These are phyloP conservation scores for Tromatobia lineatoria DNA, from an alignment of 2,888 invertebrate species.

Conservation along the genomic window DNA sequence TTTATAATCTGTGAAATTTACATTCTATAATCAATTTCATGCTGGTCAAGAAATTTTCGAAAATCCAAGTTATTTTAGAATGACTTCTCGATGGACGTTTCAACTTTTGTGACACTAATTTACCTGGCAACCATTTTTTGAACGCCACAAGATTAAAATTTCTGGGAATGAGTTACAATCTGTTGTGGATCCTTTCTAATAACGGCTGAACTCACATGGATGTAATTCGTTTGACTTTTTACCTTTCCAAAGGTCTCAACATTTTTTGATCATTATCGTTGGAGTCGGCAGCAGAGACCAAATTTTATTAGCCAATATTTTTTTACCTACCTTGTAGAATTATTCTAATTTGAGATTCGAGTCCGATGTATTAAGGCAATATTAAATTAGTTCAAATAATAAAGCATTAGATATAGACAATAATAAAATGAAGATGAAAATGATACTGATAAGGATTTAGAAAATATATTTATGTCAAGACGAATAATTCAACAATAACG, in stretches of 20 bases:
- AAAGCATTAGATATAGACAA: slow-evolving; percentile 20
- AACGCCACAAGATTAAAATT: slow-evolving; percentile 54
- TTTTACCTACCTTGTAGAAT: slow-evolving; percentile 67
- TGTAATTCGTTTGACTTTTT: slow-evolving; percentile 65
- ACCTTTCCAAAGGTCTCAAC: slow-evolving; percentile 62
- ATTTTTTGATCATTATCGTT: slow-evolving; percentile 58
- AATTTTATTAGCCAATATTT: slow-evolving; percentile 63
- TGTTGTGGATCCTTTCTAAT: slow-evolving; percentile 43
- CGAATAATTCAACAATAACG: too few species aligned
- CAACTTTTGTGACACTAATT: slow-evolving; percentile 17
- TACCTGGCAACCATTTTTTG: slow-evolving; percentile 47
- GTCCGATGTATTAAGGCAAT: slow-evolving; percentile 68
- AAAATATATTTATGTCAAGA: too few species aligned
- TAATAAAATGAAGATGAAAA: slow-evolving; percentile 16
- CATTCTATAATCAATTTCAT: slow-evolving; percentile 60
- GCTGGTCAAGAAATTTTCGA: slow-evolving; percentile 37
- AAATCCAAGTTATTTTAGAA: slow-evolving; percentile 42
- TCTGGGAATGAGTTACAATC: slow-evolving; percentile 42
- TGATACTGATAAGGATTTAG: neutral
- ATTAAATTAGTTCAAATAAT: slow-evolving; percentile 52
- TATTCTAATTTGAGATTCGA: slow-evolving; percentile 69
- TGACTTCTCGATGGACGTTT: slow-evolving; percentile 45
- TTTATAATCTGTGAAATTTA: slow-evolving; percentile 61
- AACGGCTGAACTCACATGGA: slow-evolving; percentile 57
- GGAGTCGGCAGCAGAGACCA: slow-evolving; percentile 62